These are phyloP conservation scores for Acanthisitta chloris DNA, from an alignment of 2,113 vertebrate species.

Conservation along the genomic window DNA sequence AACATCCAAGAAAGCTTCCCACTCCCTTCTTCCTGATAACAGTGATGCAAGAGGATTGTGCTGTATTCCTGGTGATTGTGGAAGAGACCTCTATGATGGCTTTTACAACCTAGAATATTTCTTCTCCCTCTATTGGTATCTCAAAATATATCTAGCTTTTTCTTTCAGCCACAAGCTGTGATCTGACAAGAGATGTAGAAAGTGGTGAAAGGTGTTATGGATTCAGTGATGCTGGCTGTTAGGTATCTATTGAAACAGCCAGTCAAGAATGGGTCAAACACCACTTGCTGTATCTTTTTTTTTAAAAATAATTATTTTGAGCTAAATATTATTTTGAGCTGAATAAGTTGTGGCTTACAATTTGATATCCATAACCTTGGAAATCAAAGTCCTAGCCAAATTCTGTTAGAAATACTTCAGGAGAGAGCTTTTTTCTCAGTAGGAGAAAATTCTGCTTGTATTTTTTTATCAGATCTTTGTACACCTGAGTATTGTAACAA, in stretches of 20 bases:
- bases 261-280: not conserved
- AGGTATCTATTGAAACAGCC: not conserved
- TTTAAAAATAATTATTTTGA: not conserved
- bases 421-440: not conserved
- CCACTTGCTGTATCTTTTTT: not conserved
- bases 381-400: not conserved
- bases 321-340: not conserved
- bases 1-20: not conserved
- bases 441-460: not conserved
- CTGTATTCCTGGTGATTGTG: not conserved
- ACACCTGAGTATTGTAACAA: not conserved
- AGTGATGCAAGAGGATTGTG: not conserved
- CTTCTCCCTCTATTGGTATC: not conserved
- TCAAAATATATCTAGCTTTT: not conserved
- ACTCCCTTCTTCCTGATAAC: not conserved
- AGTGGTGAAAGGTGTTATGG: not conserved
- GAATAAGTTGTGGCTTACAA: not conserved
- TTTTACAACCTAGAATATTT: not conserved
- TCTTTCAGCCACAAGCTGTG: not conserved
- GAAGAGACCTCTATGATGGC: not conserved
- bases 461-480: not conserved
- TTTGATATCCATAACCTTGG: not conserved
- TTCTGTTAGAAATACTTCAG: not conserved
- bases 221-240: not conserved
- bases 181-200: not conserved